Base-by-base conservation (phyloP, 1,140 invertebrate species). In the Zophobas atratus region DNA sequence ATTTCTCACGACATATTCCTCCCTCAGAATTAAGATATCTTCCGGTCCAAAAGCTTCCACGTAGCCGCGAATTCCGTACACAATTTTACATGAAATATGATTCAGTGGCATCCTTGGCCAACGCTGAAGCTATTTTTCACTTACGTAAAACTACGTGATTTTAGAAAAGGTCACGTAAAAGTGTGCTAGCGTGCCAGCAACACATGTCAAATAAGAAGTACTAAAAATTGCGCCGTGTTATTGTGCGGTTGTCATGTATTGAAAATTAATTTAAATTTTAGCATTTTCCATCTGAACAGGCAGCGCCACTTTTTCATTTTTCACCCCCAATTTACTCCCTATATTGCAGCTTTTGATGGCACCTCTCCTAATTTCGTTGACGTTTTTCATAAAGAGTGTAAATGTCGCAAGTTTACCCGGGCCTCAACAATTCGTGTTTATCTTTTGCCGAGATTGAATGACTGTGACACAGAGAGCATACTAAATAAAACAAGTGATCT, bases 361-460 rank as follows among this genome's bases (percentile, higher is more conserved):
- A 39, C 36, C 56, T 35, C 56, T 60, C 35, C 56, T 60, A 60
- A 60, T 60, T 60, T 36, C 56, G 56, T 60, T 60, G 36, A 60
- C 56, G 56, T 39, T 38, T 60, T 60, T 60, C 56, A 60, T 60
- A 60, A 60, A 39, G 36, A 8, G 56, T 36, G 56, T 34, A 32
- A 57, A 57, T 57, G 56, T 36, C 56, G 60, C 20, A 33, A 43
- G 39, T 67, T 67, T 41, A 67, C 43, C 60, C 60, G 39, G 38
- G 38, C 60, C 43, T 67, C 60, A 67, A 41, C 60, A 43, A 67
- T 67, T 67, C 60, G 60, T 67, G 60, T 67, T 67, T 67, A 67
- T 67, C 60, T 67, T 60, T 67, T 41, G 60, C 60, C 60, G 60
- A 67, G 60, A 67, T 67, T 67, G 60, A 67, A 67, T 67, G 60